Percentiles rank a stretch among this genome's conserved stretches.
These are phyloP conservation scores for Lysiphlebus fabarum DNA, from an alignment of 1,140 invertebrate species.

Conservation along the genomic window DNA sequence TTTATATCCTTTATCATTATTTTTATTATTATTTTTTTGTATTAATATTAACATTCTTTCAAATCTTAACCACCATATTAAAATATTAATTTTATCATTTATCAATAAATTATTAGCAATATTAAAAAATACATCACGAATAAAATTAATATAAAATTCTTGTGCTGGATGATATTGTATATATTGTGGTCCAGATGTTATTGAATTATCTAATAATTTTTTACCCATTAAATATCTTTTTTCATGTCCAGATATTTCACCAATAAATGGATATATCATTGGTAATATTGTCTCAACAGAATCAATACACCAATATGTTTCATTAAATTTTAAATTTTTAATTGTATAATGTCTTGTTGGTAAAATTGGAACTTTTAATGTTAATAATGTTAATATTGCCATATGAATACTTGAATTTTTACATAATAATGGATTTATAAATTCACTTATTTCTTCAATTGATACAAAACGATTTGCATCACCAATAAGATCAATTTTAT, in stretches of 20 bases:
- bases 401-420: conserved; percentile 56
- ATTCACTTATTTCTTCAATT: conserved; percentile 61
- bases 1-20: conserved; percentile 37
- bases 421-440: conserved; percentile 63
- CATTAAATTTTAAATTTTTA: conserved; percentile 51
- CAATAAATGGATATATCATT: conserved; percentile 47
- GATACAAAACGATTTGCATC: conserved; percentile 63
- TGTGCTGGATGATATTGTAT: conserved; percentile 59
- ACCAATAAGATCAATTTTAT: conserved; percentile 46
- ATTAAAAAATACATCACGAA: conserved; percentile 46
- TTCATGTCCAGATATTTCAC: conserved; percentile 40
- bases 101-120: conserved; percentile 39
- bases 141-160: conserved; percentile 59
- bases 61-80: conserved; percentile 62
- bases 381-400: conserved; percentile 55
- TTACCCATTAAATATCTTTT: conserved; percentile 47
- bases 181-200: conserved; percentile 59
- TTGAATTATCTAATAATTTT: conserved; percentile 51
- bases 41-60: conserved; percentile 58
- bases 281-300: conserved; percentile 56
- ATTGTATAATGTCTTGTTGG: conserved; percentile 51
- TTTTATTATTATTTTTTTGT: conserved; percentile 49
- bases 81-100: conserved; percentile 47
- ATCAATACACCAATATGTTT: conserved; percentile 56
- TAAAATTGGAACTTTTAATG: conserved; percentile 61